Conservation (phyloP, 1,140 invertebrate genomes). For the Agrilus planipennis region DNA sequence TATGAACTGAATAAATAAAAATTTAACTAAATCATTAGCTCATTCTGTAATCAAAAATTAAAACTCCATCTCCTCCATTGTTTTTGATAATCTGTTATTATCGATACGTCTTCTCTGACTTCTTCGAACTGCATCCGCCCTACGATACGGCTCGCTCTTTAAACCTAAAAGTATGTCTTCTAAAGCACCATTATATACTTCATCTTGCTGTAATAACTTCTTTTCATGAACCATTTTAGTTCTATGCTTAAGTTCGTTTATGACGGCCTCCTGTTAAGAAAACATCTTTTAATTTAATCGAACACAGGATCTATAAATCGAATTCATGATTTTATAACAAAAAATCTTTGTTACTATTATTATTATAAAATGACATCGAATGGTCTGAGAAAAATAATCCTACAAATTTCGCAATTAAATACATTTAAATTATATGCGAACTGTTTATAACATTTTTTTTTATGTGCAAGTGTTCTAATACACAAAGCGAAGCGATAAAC, state of each 20-base stretch:
- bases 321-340: no score
- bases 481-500: no score
- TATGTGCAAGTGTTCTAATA: no score
- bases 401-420: no score
- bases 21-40: no score
- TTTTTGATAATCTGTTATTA: constrained; percentile 68
- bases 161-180: constrained; percentile 93
- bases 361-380: no score
- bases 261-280: constrained; percentile 73
- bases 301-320: no score
- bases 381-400: no score
- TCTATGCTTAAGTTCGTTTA: constrained; percentile 88
- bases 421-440: no score
- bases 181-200: constrained; percentile 94
- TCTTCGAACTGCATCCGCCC: constrained; percentile 87
- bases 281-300: constrained; percentile 2
- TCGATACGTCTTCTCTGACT: constrained; percentile 83
- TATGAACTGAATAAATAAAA: no score
- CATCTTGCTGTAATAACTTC: constrained; percentile 87
- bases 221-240: constrained; percentile 85
- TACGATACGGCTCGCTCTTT: constrained; percentile 87
- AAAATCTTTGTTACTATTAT: no score
- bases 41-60: constrained; percentile 26
- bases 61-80: constrained; percentile 57
- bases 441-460: no score